These are phyloP conservation scores for Halictus quadricinctus DNA, from an alignment of 2,888 invertebrate species.

Conservation along the genomic window DNA sequence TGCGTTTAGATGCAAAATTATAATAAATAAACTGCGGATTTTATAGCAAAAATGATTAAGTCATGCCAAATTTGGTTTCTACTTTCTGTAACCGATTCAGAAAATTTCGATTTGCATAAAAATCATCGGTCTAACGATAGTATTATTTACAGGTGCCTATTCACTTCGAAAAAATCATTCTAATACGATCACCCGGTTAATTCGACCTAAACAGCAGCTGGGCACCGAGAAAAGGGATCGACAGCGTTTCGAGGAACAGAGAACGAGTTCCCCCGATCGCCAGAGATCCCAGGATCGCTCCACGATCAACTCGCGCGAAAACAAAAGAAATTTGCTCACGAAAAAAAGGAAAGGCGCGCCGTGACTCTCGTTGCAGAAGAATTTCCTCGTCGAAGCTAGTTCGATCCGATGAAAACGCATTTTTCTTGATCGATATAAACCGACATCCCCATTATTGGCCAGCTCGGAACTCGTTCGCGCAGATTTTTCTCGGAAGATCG, in stretches of 20 bases:
- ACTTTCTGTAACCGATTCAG: too few relatives aligned
- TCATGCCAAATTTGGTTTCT: too few relatives aligned
- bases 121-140: too few relatives aligned
- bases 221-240: neutral
- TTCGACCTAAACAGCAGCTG: neutral
- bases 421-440: neutral
- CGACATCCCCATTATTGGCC: neutral
- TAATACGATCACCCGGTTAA: neutral
- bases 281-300: neutral
- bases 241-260: neutral
- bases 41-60: too few relatives aligned
- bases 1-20: too few relatives aligned
- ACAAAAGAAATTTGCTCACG: neutral
- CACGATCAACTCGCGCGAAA: neutral
- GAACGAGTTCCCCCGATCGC: neutral
- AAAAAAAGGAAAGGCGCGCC: neutral
- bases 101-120: too few relatives aligned
- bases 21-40: too few relatives aligned
- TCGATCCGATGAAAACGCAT: neutral
- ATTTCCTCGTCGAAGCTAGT: slow-evolving; percentile 17
- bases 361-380: neutral
- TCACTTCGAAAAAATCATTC: neutral
- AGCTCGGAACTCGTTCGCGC: slow-evolving; percentile 26
- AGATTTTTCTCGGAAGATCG: slow-evolving; percentile 20
- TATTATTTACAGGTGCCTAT: too few relatives aligned